Evolutionary conservation across 2,797 vertebrate species (phyloP).

Genomic region (Protonibea diacanthus): DNA sequence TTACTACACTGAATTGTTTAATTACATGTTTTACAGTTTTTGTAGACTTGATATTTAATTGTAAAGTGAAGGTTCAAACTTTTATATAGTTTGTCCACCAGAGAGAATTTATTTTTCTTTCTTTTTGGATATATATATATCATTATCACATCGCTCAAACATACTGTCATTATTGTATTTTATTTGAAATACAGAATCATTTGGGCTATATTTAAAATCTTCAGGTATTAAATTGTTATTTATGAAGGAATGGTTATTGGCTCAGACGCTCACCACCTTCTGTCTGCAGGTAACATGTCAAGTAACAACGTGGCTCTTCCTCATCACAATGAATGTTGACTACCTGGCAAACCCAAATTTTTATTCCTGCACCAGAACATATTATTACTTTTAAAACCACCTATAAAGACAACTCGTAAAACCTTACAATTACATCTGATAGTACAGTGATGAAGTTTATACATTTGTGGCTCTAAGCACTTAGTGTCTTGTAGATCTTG

Average conservation of each 20-base stretch:
- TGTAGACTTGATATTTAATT: neutral
- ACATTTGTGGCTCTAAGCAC: neutral
- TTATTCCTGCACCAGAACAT: neutral
- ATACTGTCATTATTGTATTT: too few relatives aligned
- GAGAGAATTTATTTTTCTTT: too few relatives aligned
- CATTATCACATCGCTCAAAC: too few relatives aligned
- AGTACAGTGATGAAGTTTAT: neutral
- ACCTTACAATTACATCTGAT: neutral
- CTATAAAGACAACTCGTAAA: neutral
- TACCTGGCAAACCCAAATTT: neutral
- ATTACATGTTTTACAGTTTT: neutral
- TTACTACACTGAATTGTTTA: conserved; percentile 13
- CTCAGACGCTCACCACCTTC: neutral
- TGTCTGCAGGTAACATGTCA: neutral
- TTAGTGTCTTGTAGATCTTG: conserved; percentile 1
- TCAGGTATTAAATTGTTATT: neutral
- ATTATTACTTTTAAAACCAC: neutral
- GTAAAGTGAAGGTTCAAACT: neutral
- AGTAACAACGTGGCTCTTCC: neutral
- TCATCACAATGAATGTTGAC: neutral
- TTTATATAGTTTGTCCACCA: too few relatives aligned
- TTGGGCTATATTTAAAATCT: neutral
- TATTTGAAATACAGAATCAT: neutral
- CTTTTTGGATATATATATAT: too few relatives aligned
- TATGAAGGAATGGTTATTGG: neutral